Percentiles rank a stretch among this genome's conserved stretches.
These are phyloP conservation scores for Trachelus stipa DNA, from an alignment of 2,888 invertebrate genomes.

Conservation along the genomic window DNA sequence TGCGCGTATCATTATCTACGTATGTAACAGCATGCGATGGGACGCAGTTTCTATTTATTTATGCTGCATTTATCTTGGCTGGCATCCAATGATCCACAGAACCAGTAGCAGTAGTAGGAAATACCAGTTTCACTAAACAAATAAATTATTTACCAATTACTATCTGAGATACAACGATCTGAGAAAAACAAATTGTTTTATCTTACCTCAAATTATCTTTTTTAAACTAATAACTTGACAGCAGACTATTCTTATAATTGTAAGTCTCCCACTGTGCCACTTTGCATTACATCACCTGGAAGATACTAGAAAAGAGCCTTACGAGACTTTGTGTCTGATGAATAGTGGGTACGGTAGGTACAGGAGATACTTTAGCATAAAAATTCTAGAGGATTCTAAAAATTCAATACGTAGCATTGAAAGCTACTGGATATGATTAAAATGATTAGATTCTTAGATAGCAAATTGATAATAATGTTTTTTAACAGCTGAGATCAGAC, in stretches of 20 bases:
- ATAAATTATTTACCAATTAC: background rate
- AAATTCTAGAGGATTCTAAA: too few relatives aligned
- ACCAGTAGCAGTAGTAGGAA: background rate
- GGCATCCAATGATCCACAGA: conserved; percentile 30
- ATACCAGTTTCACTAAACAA: background rate
- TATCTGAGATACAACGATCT: background rate
- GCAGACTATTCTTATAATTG: background rate
- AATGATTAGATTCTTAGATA: background rate
- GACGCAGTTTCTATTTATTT: conserved; percentile 33
- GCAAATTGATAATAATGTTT: background rate
- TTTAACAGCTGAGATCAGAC: background rate
- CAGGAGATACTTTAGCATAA: too few relatives aligned
- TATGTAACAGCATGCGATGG: conserved; percentile 32
- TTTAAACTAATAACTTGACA: background rate
- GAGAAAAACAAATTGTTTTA: background rate
- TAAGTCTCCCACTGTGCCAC: background rate
- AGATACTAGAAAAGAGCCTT: too few relatives aligned
- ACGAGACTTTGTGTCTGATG: too few relatives aligned
- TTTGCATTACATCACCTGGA: background rate
- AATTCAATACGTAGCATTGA: background rate
- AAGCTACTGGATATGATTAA: background rate
- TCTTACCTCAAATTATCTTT: background rate
- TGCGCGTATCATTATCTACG: background rate
- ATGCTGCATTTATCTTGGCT: conserved; percentile 47
- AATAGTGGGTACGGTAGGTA: too few relatives aligned